Base-by-base conservation (phyloP, 2,888 invertebrate genomes). In the Hoplodrina ambigua region DNA sequence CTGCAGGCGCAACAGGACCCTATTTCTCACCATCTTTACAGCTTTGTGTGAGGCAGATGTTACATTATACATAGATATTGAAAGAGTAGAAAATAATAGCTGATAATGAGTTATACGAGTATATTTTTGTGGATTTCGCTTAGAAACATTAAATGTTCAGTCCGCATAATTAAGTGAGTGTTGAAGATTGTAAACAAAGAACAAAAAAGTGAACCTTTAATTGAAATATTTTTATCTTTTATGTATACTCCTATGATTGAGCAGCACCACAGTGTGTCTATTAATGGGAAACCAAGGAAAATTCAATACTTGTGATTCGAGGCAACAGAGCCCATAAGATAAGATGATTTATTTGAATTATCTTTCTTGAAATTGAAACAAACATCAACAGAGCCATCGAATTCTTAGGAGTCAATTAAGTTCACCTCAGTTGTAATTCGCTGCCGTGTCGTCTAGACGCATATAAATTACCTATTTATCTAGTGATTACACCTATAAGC, bases 391-490 rank as follows among this genome's bases (percentile, higher is more conserved):
- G 57, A 30, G 55, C 33, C 46, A 69, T 65, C 41, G 62, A 69
- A 69, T 72, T 78, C 69, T 64, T 79, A 65, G 53, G 59, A 72
- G 72, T 66, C 73, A 74, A 83, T 83, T 85, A 77, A 77, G 73
- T 76, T 81, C 75, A 85, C 87, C 85, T 86, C 79, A 80, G 79
- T 74, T 71, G 74, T 74, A 78, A 79, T 83, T 81, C 87, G 82
- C 83, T 85, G 87, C 89, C 88, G 89, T 90, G 87, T 90, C 90
- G 93, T 92, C 94, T 94, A 94, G 94, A 93, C 94, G 91, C 87
- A 90, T 86, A 90, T 90, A 89, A 92, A 93, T 90, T 88, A 91
- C 88, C 84, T 89, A 89, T 91, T 91, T 91, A 91, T 89, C 86
- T 88, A 87, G 85, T 89, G 88, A 92, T 93, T 90, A 91, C 90